phyloP scores from a whole-genome alignment of 1,140 invertebrate species.

The Apis florea region DNA sequence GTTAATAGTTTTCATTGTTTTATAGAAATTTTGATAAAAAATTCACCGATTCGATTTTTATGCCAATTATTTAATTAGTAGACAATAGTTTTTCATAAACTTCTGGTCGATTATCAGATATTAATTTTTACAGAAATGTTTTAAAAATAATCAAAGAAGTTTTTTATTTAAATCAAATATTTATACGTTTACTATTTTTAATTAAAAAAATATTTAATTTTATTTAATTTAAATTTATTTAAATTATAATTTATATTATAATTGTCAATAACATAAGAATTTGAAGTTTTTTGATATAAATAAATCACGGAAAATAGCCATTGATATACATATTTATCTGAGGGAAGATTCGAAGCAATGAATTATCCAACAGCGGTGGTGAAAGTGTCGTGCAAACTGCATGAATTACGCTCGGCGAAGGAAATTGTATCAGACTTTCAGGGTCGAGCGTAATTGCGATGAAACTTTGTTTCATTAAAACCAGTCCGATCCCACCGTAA shows the following conservation, averaged over 20 bases:
- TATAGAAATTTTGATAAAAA: conserved; percentile 16
- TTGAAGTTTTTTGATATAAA: not conserved
- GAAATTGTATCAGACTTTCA: conserved; percentile 53
- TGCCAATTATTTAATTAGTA: too few species aligned
- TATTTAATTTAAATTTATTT: too few species aligned
- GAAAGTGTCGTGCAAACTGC: conserved; percentile 13
- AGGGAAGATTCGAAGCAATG: not conserved
- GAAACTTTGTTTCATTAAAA: conserved; percentile 17
- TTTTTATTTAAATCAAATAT: too few species aligned
- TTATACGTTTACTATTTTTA: too few species aligned
- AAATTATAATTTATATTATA: too few species aligned
- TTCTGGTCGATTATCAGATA: too few species aligned
- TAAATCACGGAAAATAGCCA: not conserved
- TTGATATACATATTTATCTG: not conserved
- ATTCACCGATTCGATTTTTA: too few species aligned
- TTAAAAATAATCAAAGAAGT: too few species aligned
- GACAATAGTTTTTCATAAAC: too few species aligned
- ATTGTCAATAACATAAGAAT: not conserved
- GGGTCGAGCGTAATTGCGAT: conserved; percentile 36
- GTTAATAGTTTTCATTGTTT: not conserved
- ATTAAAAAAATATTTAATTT: too few species aligned
- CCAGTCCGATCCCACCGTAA: not conserved
- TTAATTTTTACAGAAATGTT: too few species aligned
- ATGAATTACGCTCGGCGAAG: conserved; percentile 27
- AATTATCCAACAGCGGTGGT: not conserved